A percentile compares a stretch with the other conserved stretches of the same genome.
Evolutionary conservation across 2,113 vertebrate genomes (phyloP).

Genomic region (Hiodon alosoides): DNA sequence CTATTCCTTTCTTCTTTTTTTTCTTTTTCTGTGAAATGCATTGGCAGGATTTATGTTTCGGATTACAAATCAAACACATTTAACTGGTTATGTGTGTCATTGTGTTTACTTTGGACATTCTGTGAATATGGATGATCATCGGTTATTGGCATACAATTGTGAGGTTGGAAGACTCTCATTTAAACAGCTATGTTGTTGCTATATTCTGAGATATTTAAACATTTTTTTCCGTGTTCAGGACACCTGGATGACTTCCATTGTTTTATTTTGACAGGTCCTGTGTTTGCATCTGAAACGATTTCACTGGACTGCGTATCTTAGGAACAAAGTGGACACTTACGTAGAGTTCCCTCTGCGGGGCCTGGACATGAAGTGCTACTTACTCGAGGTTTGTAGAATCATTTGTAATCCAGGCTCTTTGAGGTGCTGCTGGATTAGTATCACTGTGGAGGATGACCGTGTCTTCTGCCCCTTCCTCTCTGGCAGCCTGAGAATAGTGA

Average conservation of each 20-base stretch:
- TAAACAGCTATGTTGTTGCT: not conserved
- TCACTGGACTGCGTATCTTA: constrained; percentile 95
- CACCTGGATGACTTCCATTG: not conserved
- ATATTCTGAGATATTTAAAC: too few species aligned
- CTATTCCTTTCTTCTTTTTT: not conserved
- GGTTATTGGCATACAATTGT: too few species aligned
- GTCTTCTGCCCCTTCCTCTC: constrained; percentile 11
- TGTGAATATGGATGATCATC: too few species aligned
- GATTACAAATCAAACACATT: not conserved
- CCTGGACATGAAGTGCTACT: constrained; percentile 90
- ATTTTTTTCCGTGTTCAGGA: too few species aligned
- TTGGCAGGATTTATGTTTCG: not conserved
- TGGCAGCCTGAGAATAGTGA: constrained; percentile 80
- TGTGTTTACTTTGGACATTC: too few species aligned
- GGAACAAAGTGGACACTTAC: constrained; percentile 95
- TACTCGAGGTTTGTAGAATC: constrained; percentile 78
- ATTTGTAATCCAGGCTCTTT: not conserved
- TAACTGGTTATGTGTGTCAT: not conserved
- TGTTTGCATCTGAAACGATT: constrained; percentile 97
- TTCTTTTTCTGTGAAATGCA: not conserved
- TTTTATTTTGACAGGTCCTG: constrained; percentile 69
- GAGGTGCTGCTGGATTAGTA: too few species aligned
- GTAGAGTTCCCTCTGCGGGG: constrained; percentile 88
- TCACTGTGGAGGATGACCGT: constrained; percentile 2
- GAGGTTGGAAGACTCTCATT: not conserved